Conservation (phyloP, 2,888 invertebrate genomes). For the Neelides folsomi region DNA sequence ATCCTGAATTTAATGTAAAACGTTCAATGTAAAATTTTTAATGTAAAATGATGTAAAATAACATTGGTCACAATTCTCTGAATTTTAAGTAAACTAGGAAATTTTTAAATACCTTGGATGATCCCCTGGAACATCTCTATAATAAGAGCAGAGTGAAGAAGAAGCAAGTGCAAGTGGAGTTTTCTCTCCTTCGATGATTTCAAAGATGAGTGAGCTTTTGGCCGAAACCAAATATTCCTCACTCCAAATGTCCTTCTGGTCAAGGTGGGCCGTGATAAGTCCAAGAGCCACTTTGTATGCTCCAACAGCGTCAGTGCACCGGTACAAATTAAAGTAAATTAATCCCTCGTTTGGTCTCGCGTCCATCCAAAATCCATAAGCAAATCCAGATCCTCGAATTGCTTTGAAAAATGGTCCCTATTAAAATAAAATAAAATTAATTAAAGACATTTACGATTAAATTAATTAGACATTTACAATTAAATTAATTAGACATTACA, state of each 20-base stretch:
- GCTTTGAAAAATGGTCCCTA: slow-evolving; percentile 79
- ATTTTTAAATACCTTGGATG: slow-evolving; percentile 38
- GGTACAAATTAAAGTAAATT: slow-evolving; percentile 56
- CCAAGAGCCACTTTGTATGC: slow-evolving; percentile 65
- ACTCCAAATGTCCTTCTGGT: slow-evolving; percentile 51
- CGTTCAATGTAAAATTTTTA: too few relatives aligned
- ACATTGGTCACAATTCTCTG: too few relatives aligned
- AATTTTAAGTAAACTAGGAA: too few relatives aligned
- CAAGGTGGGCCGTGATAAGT: slow-evolving; percentile 55
- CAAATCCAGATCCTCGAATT: slow-evolving; percentile 71
- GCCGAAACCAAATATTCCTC: slow-evolving; percentile 64
- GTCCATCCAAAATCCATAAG: slow-evolving; percentile 61
- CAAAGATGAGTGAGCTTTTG: slow-evolving; percentile 72
- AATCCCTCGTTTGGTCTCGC: slow-evolving; percentile 53
- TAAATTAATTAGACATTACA: too few relatives aligned
- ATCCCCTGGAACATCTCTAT: slow-evolving; percentile 51
- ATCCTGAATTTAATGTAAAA: too few relatives aligned
- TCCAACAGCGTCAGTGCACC: slow-evolving; percentile 61
- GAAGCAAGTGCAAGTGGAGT: slow-evolving; percentile 28
- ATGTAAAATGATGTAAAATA: too few relatives aligned
- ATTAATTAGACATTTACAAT: too few relatives aligned
- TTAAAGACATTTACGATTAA: neutral
- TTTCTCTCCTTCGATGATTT: slow-evolving; percentile 58
- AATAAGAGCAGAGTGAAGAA: slow-evolving; percentile 57
- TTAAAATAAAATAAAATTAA: slow-evolving; percentile 5